A percentile compares a stretch with the other conserved stretches of the same genome.
Evolutionary conservation across 2,797 vertebrate species (phyloP).

Genomic region (Enteromius trimaculatus): DNA sequence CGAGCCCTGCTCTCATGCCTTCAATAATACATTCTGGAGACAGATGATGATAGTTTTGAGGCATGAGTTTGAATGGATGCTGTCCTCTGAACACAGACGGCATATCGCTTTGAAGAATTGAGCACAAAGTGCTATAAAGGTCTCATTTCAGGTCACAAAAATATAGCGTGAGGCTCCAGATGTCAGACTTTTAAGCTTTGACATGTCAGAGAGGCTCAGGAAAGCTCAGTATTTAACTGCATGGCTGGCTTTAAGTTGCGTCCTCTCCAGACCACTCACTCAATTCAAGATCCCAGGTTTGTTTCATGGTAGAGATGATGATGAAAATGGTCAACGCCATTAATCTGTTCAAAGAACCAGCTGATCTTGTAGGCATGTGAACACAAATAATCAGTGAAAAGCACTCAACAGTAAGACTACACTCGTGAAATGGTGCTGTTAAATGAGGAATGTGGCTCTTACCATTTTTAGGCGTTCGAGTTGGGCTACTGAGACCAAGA

Average conservation of each 20-base stretch:
- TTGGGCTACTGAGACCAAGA: conserved; percentile 90
- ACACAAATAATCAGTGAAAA: conserved; percentile 8
- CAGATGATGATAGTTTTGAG: conserved; percentile 57
- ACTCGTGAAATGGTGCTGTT: neutral
- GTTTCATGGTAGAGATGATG: conserved; percentile 50
- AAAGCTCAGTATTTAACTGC: neutral
- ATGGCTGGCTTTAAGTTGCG: conserved; percentile 7
- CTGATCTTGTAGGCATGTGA: conserved; percentile 27
- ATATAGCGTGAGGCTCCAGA: neutral
- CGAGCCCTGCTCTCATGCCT: conserved; percentile 57
- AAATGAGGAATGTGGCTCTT: conserved; percentile 73
- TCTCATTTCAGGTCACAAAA: neutral
- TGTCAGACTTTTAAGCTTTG: conserved; percentile 7
- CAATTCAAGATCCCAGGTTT: conserved; percentile 56
- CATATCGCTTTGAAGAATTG: neutral
- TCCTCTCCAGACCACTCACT: conserved; percentile 50
- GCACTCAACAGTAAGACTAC: conserved; percentile 13
- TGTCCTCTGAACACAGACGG: neutral
- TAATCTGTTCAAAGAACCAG: conserved; percentile 30
- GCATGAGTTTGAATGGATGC: neutral
- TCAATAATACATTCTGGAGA: conserved; percentile 55
- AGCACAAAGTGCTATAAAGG: neutral
- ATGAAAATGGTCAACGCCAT: conserved; percentile 41
- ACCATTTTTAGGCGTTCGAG: conserved; percentile 95
- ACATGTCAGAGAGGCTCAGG: neutral